Evolutionary conservation across 1,140 invertebrate species (phyloP), one percentile per base, ranked within the genome.

Genomic region (Drosophila lowei): DNA sequence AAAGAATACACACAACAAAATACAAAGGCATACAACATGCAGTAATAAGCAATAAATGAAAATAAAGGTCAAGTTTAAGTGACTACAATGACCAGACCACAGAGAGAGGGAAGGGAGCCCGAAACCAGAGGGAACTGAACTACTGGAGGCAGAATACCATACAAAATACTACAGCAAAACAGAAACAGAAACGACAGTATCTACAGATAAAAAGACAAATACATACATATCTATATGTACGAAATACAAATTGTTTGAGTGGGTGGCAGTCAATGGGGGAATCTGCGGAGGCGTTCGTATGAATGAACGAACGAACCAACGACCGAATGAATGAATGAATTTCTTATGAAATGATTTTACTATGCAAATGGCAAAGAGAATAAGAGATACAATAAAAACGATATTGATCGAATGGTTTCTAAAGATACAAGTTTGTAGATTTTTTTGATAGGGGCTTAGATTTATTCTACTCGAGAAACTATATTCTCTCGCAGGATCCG

Each of bases 61-160:
- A 67, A 86, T 86, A 85, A 80, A 85, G 81, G 81, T 85, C 81
- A 85, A 85, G 81, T 80, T 85, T 77, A 85, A 85, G 81, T 77
- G 81, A 79, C 48, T 46, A 49, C 58, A 30, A 57, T 71, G 77
- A 65, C 47, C 70, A 60, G 60, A 42, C 11, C 8, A 8, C 23
- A 25, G 4, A 25, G 23, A 38, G 34, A 13, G 34, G 34, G 23
- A 6, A 13, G 34, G 34, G 34, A 38, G 4, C 11, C 11, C 34
- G 4, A 38, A 13, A 38, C 34, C 34, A 38, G 34, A 38, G 34
- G 34, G 34, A 38, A 38, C 34, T 38, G 30, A 34, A 34, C 18
- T 23, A 38, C 9, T 38, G 34, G 34, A n/a, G 41, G 38, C 18
- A 41, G 57, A 42, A 47, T 15, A 46, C n/a, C 15, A 53, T 30